Evolutionary conservation across 2,888 invertebrate genomes (phyloP).

Genomic region (Laothoe populi): DNA sequence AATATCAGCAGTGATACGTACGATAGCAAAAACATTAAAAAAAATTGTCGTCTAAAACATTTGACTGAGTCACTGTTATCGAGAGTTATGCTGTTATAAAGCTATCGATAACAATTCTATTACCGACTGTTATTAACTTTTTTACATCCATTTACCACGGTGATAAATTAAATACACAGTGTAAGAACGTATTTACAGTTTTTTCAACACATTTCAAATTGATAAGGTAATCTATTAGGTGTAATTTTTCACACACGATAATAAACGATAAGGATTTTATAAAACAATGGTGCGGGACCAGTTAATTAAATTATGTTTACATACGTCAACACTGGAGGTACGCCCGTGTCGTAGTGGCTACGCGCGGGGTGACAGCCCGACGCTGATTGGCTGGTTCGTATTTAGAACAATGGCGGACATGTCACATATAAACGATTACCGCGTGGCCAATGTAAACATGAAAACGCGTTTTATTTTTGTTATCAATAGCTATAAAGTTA

Average conservation of each 20-base stretch:
- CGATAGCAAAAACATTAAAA: background rate
- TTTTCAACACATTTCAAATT: constrained; percentile 32
- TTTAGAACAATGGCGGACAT: constrained; percentile 68
- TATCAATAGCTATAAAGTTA: background rate
- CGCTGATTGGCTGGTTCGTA: constrained; percentile 62
- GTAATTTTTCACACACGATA: constrained; percentile 61
- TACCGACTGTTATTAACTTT: constrained; percentile 22
- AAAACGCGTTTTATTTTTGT: constrained; percentile 15
- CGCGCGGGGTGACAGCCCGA: constrained; percentile 34
- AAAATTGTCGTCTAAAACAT: background rate
- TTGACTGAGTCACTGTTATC: background rate
- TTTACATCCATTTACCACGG: constrained; percentile 24
- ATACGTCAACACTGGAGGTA: constrained; percentile 38
- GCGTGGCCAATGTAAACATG: constrained; percentile 29
- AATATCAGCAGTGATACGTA: background rate
- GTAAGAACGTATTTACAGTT: constrained; percentile 21
- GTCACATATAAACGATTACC: constrained; percentile 30
- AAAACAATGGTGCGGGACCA: constrained; percentile 34
- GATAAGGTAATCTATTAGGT: constrained; percentile 64
- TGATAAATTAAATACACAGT: constrained; percentile 25
- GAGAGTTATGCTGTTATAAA: background rate
- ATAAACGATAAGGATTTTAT: constrained; percentile 53
- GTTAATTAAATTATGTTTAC: constrained; percentile 82
- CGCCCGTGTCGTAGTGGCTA: constrained; percentile 46
- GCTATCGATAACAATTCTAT: constrained; percentile 19